A percentile compares a stretch with the other conserved stretches of the same genome.
These are phyloP conservation scores for Troides oblongomaculatus DNA, from an alignment of 2,888 invertebrate genomes.

Conservation along the genomic window DNA sequence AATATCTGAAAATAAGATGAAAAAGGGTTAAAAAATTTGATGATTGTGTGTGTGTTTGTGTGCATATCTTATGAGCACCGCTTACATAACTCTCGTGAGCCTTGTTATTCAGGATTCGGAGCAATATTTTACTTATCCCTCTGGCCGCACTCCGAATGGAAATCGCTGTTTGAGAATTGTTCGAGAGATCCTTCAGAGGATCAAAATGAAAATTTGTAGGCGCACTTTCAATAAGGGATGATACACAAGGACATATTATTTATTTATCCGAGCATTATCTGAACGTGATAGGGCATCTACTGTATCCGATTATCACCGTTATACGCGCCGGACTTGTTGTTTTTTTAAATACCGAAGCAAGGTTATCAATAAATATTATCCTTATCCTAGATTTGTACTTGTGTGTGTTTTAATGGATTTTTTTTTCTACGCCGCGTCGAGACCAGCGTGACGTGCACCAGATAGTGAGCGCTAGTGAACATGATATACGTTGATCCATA, in stretches of 20 bases:
- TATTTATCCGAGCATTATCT: constrained; percentile 15
- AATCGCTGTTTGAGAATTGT: constrained; percentile 30
- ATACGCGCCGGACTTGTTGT: neutral
- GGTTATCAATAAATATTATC: too few species aligned
- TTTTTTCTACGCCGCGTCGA: too few species aligned
- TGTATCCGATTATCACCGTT: neutral
- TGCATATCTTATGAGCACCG: neutral
- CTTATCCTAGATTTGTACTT: too few species aligned
- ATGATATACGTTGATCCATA: too few species aligned
- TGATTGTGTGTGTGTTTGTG: neutral
- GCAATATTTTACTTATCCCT: constrained; percentile 32
- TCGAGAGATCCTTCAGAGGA: constrained; percentile 23
- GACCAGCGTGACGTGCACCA: too few species aligned
- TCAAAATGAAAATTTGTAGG: constrained; percentile 28
- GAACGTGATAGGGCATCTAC: constrained; percentile 9
- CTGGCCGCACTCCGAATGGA: constrained; percentile 25
- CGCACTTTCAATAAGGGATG: constrained; percentile 25
- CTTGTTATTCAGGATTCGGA: constrained; percentile 31
- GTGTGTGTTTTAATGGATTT: too few species aligned
- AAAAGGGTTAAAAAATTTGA: neutral
- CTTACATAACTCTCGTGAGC: constrained; percentile 10
- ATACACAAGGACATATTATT: constrained; percentile 20
- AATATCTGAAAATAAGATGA: neutral
- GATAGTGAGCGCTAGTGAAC: too few species aligned
- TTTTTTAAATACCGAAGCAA: neutral